These are phyloP conservation scores for Ibidorhyncha struthersii DNA, from an alignment of 2,113 vertebrate species.

Conservation along the genomic window DNA sequence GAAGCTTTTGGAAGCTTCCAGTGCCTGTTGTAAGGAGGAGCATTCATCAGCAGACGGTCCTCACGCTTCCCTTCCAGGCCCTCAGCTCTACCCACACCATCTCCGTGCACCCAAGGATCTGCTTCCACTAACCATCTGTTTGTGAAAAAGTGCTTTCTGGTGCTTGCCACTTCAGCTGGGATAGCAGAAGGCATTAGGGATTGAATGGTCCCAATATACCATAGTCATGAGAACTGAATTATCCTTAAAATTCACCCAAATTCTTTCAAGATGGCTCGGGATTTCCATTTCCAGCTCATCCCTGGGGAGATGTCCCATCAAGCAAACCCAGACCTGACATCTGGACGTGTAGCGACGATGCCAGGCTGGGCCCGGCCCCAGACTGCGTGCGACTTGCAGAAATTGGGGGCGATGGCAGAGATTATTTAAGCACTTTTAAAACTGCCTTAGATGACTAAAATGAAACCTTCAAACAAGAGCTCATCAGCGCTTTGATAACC, in stretches of 20 bases:
- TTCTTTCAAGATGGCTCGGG: not conserved
- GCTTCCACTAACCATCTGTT: not conserved
- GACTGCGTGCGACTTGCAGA: rapidly evolving
- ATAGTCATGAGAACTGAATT: not conserved
- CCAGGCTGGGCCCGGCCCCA: not conserved
- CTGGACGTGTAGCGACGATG: rapidly evolving
- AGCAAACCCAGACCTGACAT: not conserved
- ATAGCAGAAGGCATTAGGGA: not conserved
- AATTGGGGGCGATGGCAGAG: not conserved
- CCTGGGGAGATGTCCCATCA: not conserved
- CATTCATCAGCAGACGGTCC: not conserved
- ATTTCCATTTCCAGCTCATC: not conserved
- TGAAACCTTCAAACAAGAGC: not conserved
- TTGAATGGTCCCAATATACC: not conserved
- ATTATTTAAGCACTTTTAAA: not conserved
- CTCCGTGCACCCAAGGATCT: rapidly evolving
- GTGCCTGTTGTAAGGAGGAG: not conserved
- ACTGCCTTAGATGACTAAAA: not conserved
- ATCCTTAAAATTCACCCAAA: not conserved
- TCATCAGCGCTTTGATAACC: not conserved
- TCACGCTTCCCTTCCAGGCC: not conserved
- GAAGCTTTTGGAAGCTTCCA: not conserved
- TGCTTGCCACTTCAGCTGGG: not conserved
- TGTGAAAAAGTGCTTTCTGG: not conserved
- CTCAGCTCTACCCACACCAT: not conserved